Evolutionary conservation across 2,113 vertebrate genomes (phyloP), one percentile per base, ranked within the genome.

Genomic region (Leptocoma aspasia): DNA sequence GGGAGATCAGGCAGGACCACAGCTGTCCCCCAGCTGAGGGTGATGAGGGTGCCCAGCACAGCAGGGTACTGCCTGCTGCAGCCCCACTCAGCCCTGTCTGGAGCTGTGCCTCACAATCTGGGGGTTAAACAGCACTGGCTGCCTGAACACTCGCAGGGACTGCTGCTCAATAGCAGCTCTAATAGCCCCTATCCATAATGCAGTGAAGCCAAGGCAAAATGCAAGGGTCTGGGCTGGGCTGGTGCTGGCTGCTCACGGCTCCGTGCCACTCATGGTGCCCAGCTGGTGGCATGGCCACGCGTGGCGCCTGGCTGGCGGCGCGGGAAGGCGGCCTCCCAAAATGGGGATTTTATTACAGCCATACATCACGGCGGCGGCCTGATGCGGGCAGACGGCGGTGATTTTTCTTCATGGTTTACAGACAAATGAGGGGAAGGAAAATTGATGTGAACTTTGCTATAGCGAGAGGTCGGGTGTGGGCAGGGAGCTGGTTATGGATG

Each of bases 331-430:
- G 90, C 69, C 80, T 70, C 82, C 86, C 80, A 31, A 94, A 96
- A 96, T 95, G 94, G 94, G 88, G 86, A 64, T 95, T 94, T 96
- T 95, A 97, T 96, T 88, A 92, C 86, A 90, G 89, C 90, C 93
- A 92, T 97, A 68, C 54, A 95, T 98, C 97, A 98, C 54, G 0
- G 49, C 3, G 2, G 92, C 27, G 37, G 92, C 85, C 78, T 65
- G 94, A 72, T 90, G 89, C n/a, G 8, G 94, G 84, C 86, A 76
- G 89, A 88, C 24, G 35, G 81, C 3, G 10, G 95, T 71, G 91
- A 97, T 97, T 97, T 97, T 97, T 98, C 97, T 97, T 96, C 92
- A 53, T 72, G 96, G 95, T 97, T 97, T 97, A 94, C 92, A 96
- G 96, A 97, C 94, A 98, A 97, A 98, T 97, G 97, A 97, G 96